These are phyloP conservation scores for Andrena marginata DNA, from an alignment of 2,888 invertebrate genomes.

Conservation along the genomic window DNA sequence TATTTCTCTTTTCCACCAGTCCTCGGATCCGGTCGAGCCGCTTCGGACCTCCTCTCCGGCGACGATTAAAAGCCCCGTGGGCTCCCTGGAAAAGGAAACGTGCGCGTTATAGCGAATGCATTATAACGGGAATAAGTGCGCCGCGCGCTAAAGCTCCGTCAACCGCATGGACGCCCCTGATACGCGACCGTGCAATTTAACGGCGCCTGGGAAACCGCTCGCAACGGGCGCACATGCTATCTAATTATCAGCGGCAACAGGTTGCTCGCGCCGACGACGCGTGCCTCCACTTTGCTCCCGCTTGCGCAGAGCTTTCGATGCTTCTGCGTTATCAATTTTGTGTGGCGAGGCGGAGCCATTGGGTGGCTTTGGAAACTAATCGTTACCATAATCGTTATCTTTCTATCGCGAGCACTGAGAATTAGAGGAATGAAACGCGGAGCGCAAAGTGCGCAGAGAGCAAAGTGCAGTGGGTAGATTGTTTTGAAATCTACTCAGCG, in stretches of 20 bases:
- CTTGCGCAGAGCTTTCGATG: neutral
- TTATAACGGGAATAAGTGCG: conserved; percentile 42
- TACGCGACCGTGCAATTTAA: conserved; percentile 40
- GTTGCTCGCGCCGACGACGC: conserved; percentile 13
- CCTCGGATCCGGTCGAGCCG: conserved; percentile 29
- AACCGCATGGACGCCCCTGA: neutral
- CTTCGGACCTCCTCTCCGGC: conserved; percentile 25
- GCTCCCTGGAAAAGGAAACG: conserved; percentile 31
- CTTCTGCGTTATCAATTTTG: neutral
- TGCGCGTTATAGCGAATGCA: conserved; percentile 6
- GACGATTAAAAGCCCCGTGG: conserved; percentile 26
- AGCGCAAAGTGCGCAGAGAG: no score
- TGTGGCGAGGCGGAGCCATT: no score
- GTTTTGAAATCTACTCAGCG: no score
- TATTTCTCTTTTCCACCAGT: neutral
- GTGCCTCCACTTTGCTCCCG: neutral
- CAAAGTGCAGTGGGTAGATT: no score
- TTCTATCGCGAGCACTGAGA: no score
- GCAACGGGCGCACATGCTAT: neutral
- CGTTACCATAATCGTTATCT: no score
- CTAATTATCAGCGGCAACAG: conserved; percentile 41
- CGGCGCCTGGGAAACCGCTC: conserved; percentile 42
- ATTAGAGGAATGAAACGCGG: no score
- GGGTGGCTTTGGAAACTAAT: no score
- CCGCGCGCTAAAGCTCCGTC: conserved; percentile 6